phyloP scores from a whole-genome alignment of 2,797 vertebrate genomes.

The Zenarchopterus dispar region DNA sequence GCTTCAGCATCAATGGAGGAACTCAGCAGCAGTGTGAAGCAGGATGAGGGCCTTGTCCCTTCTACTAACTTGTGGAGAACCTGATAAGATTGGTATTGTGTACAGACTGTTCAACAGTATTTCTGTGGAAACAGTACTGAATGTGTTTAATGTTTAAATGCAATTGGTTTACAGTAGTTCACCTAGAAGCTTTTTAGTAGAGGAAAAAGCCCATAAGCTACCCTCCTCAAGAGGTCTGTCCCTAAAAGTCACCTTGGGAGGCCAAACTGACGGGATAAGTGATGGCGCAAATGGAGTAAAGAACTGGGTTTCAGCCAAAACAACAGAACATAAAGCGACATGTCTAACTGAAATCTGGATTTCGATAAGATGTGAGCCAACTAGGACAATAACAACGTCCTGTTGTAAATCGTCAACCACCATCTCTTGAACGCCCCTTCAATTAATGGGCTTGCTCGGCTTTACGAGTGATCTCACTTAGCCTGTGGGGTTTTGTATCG shows the following conservation, averaged over 20 bases:
- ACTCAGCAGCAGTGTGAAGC: constrained; percentile 39
- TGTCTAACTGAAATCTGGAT: constrained; percentile 34
- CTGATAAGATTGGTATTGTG: not conserved
- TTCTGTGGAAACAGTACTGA: not conserved
- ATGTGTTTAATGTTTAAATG: constrained; percentile 4
- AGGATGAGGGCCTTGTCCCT: constrained; percentile 46
- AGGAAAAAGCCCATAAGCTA: constrained; percentile 42
- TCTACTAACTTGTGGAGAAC: constrained; percentile 21
- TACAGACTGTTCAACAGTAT: not conserved
- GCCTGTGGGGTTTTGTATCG: constrained; percentile 34
- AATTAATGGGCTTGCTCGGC: constrained; percentile 52
- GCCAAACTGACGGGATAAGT: constrained; percentile 73
- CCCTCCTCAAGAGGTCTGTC: constrained; percentile 60
- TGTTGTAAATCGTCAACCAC: constrained; percentile 56
- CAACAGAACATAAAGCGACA: constrained; percentile 36
- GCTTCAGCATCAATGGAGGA: constrained; percentile 48
- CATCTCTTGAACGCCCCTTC: constrained; percentile 67
- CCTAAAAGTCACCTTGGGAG: constrained; percentile 84
- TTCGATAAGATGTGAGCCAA: constrained; percentile 42
- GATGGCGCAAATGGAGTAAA: constrained; percentile 70
- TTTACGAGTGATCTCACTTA: constrained; percentile 51
- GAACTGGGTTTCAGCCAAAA: constrained; percentile 51
- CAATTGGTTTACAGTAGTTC: constrained; percentile 34
- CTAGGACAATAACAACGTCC: constrained; percentile 65
- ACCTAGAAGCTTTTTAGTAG: constrained; percentile 40